A percentile compares a stretch with the other conserved stretches of the same genome.
Conservation (phyloP, 2,797 vertebrate genomes). For the Micropoecilia bifurca region DNA sequence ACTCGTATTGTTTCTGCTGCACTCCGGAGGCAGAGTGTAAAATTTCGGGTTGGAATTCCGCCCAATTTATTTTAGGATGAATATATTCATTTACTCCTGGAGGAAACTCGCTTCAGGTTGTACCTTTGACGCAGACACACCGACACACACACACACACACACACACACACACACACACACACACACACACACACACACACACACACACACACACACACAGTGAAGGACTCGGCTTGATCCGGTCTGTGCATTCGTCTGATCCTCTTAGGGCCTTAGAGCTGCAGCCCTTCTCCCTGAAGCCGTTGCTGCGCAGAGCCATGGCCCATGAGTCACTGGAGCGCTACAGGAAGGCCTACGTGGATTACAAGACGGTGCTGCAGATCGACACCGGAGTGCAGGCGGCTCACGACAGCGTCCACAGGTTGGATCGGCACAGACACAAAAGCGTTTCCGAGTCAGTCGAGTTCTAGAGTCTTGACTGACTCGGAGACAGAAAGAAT, state of each 20-base stretch:
- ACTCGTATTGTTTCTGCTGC: background rate
- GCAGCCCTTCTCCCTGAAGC: slow-evolving; percentile 91
- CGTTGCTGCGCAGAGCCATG: slow-evolving; percentile 91
- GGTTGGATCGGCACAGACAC: slow-evolving; percentile 55
- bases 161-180: too few species aligned
- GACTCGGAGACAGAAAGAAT: background rate
- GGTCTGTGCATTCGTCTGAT: slow-evolving; percentile 62
- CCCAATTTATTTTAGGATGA: background rate
- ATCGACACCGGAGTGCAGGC: slow-evolving; percentile 89
- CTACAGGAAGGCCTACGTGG: slow-evolving; percentile 91
- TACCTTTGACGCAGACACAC: slow-evolving; percentile 11
- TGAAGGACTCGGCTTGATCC: slow-evolving; percentile 57
- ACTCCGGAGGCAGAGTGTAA: background rate
- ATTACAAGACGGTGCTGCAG: slow-evolving; percentile 94
- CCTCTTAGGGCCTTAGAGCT: slow-evolving; percentile 91
- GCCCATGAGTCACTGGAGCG: slow-evolving; percentile 92
- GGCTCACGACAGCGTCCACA: slow-evolving; percentile 89
- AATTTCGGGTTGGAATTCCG: background rate
- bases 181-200: too few species aligned
- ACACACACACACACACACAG: background rate
- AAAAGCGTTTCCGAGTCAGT: background rate
- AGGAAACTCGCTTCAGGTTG: slow-evolving; percentile 21
- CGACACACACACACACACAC: background rate
- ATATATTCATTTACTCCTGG: slow-evolving; percentile 21
- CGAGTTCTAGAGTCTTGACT: too few species aligned